Evolutionary conservation across 2,888 invertebrate genomes (phyloP), one percentile per base, ranked within the genome.

Genomic region (Belgica antarctica): DNA sequence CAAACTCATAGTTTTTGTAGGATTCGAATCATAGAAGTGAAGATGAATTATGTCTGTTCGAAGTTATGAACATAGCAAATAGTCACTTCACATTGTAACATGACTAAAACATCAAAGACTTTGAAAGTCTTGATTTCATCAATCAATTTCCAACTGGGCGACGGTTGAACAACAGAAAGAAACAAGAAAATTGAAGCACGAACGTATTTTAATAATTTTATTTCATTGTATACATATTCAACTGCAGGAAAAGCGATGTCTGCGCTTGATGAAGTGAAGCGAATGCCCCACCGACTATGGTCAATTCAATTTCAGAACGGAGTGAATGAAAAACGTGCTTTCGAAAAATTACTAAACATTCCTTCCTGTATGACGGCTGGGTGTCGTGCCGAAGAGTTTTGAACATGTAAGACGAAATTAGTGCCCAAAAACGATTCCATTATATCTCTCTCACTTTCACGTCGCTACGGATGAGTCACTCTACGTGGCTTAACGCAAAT

Each of bases 201-300:
- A 41, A 41, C 41, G 15, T 41, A 41, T 41, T 41, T 41, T 41
- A 41, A 41, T 41, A 41, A 41, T 41, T 41, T 41, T 41, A 41
- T 41, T 41, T 41, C 41, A 41, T 41, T 41, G 7, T 41, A 41
- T 12, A 41, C 41, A 41, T n/a, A 41, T 41, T 41, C 41, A 41
- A 41, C 4, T 41, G 41, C 41, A 41, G 12, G 41, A 4, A 41
- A 41, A 41, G n/a, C 15, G 41, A 41, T 41, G 41, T 41, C 41
- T 41, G 41, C 7, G 10, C 41, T 41, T 41, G 41, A 41, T n/a
- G 41, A 10, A 41, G 15, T 3, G 15, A 41, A 15, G 41, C 41
- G 15, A 41, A 12, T 12, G 15, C 41, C n/a, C n/a, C 10, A 12
- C 41, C 41, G 41, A 41, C 41, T 12, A n/a, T 41, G 41, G 41